phyloP scores from a whole-genome alignment of 2,113 vertebrate genomes.

The Solenodon paradoxus region DNA sequence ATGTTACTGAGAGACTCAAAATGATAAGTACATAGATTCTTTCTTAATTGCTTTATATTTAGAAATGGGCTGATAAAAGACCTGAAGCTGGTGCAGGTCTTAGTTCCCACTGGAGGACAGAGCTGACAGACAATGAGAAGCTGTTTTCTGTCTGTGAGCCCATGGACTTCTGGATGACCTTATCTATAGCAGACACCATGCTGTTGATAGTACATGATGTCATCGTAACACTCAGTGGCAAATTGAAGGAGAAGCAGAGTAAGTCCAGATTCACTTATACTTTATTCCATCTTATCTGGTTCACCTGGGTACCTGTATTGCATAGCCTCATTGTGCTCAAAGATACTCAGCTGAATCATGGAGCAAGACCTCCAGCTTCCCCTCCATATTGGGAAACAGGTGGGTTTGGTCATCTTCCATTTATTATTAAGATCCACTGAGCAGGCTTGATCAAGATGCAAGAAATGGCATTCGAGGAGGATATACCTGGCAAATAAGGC shows the following conservation, averaged over 20 bases:
- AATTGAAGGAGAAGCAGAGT: neutral
- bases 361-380: neutral
- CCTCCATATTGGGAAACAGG: neutral
- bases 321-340: too few relatives aligned
- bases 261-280: neutral
- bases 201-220: neutral
- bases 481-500: neutral
- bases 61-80: too few relatives aligned
- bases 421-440: neutral
- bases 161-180: neutral
- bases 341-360: fast-evolving
- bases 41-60: neutral
- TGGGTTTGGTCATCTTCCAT: neutral
- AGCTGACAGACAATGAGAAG: neutral
- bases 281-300: neutral
- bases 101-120: neutral
- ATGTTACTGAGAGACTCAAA: neutral
- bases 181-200: neutral
- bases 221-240: neutral
- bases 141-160: neutral
- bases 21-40: neutral
- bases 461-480: neutral
- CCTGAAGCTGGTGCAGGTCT: too few relatives aligned
- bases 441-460: too few relatives aligned
- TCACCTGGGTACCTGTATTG: neutral